These are phyloP conservation scores for Clamator glandarius DNA, from an alignment of 2,797 vertebrate species.

Conservation along the genomic window DNA sequence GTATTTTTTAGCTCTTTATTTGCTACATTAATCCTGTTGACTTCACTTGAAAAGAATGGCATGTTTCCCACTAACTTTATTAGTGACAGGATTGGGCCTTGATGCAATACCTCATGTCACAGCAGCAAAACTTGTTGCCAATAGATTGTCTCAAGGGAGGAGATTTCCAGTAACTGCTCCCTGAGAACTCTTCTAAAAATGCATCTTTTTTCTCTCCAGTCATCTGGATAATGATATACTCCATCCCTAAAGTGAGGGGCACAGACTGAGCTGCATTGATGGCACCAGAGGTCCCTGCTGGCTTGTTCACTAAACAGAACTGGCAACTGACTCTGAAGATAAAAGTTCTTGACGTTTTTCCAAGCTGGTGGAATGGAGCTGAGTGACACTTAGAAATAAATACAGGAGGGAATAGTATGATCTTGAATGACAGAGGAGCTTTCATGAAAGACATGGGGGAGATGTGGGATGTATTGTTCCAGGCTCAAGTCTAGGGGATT, in stretches of 20 bases:
- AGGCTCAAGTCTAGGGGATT: slow-evolving; percentile 36
- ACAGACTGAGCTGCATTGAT: slow-evolving; percentile 39
- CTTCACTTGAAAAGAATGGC: slow-evolving; percentile 58
- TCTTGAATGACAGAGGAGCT: slow-evolving; percentile 39
- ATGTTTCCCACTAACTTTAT: slow-evolving; percentile 55
- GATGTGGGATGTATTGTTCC: background rate
- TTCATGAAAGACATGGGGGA: slow-evolving; percentile 27
- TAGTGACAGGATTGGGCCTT: slow-evolving; percentile 61
- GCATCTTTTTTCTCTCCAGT: slow-evolving; percentile 33
- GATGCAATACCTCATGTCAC: slow-evolving; percentile 64
- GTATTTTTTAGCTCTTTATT: background rate
- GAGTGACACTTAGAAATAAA: slow-evolving; percentile 70
- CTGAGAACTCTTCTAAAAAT: slow-evolving; percentile 51
- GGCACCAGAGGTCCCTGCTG: slow-evolving; percentile 70
- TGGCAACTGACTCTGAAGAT: slow-evolving; percentile 73
- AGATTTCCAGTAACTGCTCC: slow-evolving; percentile 58
- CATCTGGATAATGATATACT: slow-evolving; percentile 40
- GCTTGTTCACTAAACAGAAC: slow-evolving; percentile 72
- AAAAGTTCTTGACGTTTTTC: slow-evolving; percentile 72
- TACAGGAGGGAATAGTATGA: slow-evolving; percentile 54
- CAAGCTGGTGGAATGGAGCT: slow-evolving; percentile 69
- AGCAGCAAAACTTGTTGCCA: slow-evolving; percentile 34
- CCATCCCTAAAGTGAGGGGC: slow-evolving; percentile 63
- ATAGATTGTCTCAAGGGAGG: slow-evolving; percentile 16
- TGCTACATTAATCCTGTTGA: slow-evolving; percentile 46